Conservation (phyloP, 2,888 invertebrate genomes). For the Eurytoma californica region DNA sequence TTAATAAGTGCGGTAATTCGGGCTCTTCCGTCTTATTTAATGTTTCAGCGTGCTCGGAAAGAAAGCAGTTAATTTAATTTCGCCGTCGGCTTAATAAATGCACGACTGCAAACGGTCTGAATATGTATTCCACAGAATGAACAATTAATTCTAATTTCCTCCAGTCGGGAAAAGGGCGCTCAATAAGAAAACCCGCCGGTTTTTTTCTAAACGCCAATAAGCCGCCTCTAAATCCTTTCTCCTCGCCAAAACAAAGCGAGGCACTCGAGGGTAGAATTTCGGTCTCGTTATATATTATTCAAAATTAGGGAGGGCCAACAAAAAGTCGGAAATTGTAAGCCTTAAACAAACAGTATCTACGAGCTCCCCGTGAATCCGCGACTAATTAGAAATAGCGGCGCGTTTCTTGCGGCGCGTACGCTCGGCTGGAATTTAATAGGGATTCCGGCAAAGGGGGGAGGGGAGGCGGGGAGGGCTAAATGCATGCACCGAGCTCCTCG, state of each 20-base stretch:
- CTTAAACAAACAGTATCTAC: neutral
- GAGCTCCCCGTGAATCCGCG: neutral
- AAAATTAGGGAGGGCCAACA: neutral
- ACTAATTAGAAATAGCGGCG: conserved; percentile 29
- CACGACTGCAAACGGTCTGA: no score
- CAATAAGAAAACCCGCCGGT: neutral
- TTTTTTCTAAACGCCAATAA: neutral
- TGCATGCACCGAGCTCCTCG: neutral
- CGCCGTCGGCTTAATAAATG: no score
- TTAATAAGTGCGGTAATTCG: no score
- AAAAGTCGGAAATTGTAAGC: neutral
- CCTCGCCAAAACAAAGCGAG: neutral
- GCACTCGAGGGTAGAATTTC: neutral
- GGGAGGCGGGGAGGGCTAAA: neutral
- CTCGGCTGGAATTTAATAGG: neutral
- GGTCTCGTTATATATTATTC: neutral
- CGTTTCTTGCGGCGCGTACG: conserved; percentile 8
- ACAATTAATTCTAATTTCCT: no score
- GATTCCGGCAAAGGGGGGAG: neutral
- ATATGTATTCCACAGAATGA: no score
- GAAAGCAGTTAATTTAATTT: no score
- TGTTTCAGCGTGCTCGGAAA: no score
- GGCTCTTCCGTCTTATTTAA: no score
- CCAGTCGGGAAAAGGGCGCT: no score
- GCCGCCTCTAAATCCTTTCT: neutral